These are phyloP conservation scores for Rissa tridactyla DNA, from an alignment of 2,113 vertebrate species.

Conservation along the genomic window DNA sequence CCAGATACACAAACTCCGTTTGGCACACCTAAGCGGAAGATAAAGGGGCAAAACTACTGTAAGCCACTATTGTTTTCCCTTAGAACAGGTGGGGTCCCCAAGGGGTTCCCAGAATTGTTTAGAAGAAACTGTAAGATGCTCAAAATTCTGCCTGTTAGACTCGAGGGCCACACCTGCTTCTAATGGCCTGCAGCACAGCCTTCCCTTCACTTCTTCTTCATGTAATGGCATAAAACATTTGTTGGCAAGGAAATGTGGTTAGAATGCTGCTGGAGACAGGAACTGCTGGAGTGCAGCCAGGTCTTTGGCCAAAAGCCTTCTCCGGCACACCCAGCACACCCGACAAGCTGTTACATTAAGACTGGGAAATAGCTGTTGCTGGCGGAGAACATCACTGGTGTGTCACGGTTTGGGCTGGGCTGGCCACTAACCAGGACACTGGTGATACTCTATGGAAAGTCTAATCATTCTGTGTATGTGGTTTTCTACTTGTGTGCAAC, in stretches of 20 bases:
- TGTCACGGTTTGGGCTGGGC: not conserved
- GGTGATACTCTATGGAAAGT: not conserved
- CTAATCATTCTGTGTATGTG: not conserved
- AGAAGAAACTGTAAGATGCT: not conserved
- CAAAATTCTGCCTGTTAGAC: not conserved
- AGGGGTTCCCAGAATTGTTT: not conserved
- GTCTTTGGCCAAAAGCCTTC: not conserved
- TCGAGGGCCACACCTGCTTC: conserved; percentile 7
- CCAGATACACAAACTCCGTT: not conserved
- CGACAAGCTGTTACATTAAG: not conserved
- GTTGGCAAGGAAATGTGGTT: not conserved
- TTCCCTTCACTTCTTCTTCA: not conserved
- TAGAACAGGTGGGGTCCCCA: not conserved
- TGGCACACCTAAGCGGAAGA: not conserved
- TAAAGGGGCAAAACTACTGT: not conserved
- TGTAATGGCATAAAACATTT: not conserved
- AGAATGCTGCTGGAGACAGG: not conserved
- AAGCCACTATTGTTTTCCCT: not conserved
- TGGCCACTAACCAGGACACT: not conserved
- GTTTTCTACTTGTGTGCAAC: not conserved
- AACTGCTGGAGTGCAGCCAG: not conserved
- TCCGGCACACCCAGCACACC: not conserved
- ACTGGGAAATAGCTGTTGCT: not conserved
- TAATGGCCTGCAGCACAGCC: not conserved
- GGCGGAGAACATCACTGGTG: not conserved